These are phyloP conservation scores for Aphidius colemani DNA, from an alignment of 2,888 invertebrate species.

Conservation along the genomic window DNA sequence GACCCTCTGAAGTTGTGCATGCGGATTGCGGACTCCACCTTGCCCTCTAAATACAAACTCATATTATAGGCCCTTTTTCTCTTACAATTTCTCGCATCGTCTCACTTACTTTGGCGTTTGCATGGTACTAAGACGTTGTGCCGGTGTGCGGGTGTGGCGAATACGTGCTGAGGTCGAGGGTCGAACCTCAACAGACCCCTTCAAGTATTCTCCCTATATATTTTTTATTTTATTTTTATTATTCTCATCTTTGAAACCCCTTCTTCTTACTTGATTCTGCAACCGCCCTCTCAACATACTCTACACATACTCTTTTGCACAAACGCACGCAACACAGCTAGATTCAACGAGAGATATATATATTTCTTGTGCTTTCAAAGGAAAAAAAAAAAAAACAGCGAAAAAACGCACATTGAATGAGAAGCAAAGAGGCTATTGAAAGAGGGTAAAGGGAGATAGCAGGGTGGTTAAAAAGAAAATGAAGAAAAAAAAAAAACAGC, in stretches of 20 bases:
- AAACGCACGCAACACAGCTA: slow-evolving; percentile 46
- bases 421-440: background rate
- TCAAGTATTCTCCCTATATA: slow-evolving; percentile 18
- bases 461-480: background rate
- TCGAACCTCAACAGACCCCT: slow-evolving; percentile 48
- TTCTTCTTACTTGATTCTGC: too few relatives aligned
- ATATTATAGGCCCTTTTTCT: slow-evolving; percentile 52
- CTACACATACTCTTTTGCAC: slow-evolving; percentile 37
- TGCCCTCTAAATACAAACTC: slow-evolving; percentile 22
- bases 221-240: too few relatives aligned
- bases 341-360: slow-evolving; percentile 29
- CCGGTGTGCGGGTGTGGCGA: slow-evolving; percentile 59
- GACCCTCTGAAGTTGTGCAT: slow-evolving; percentile 32
- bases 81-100: slow-evolving; percentile 23
- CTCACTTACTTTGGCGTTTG: slow-evolving; percentile 43
- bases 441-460: background rate
- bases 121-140: slow-evolving; percentile 52
- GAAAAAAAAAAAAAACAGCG: background rate
- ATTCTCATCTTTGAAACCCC: too few relatives aligned
- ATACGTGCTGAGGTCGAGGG: slow-evolving; percentile 60
- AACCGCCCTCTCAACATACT: too few relatives aligned
- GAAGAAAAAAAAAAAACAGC: too few relatives aligned
- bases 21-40: background rate
- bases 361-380: slow-evolving; percentile 8
- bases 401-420: background rate